Evolutionary conservation across 2,113 vertebrate species (phyloP), one percentile per base, ranked within the genome.

Genomic region (Heterotis niloticus): DNA sequence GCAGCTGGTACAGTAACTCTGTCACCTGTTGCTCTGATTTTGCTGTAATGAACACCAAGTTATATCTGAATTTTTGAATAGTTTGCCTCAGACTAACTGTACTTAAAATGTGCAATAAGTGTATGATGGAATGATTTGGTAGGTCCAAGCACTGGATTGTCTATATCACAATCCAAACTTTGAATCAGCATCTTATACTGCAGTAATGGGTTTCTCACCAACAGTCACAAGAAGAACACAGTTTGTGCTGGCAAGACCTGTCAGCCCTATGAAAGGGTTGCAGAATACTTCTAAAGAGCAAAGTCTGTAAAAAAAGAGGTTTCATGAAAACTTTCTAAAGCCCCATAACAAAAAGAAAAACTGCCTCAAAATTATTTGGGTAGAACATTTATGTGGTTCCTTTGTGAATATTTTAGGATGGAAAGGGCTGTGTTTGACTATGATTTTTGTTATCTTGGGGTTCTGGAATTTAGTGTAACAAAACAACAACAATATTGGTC

Each of bases 221-320:
- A 81, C 79, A 79, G 81, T 85, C 75, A 81, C 75, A 23, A 73
- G 83, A 88, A 84, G 52, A 78, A 76, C 77, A 78, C 80, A 82
- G 65, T 77, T 81, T 89, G 81, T 82, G 82, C 83, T 81, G 82
- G 84, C 87, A 85, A 87, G 83, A 90, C 83, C 88, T 89, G 87
- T 88, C 87, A 89, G 85, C 83, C 64, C 73, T 83, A 86, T 85
- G 83, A 89, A 91, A 91, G 85, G 88, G 87, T 86, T 85, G 85
- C 86, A 83, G 86, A 84, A 85, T 88, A 88, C 85, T 91, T 88
- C 82, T 87, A 90, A 85, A 83, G 86, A 82, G 78, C 13, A 17
- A 20, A 17, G 20, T 44, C 34, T 4, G 2, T 44, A 44, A 44
- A 44, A 44, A 44, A 44, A 44, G 34, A 44, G 34, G 20, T 10